A percentile compares a stretch with the other conserved stretches of the same genome.
These are phyloP conservation scores for Cerceris rybyensis DNA, from an alignment of 2,888 invertebrate genomes.

Conservation along the genomic window DNA sequence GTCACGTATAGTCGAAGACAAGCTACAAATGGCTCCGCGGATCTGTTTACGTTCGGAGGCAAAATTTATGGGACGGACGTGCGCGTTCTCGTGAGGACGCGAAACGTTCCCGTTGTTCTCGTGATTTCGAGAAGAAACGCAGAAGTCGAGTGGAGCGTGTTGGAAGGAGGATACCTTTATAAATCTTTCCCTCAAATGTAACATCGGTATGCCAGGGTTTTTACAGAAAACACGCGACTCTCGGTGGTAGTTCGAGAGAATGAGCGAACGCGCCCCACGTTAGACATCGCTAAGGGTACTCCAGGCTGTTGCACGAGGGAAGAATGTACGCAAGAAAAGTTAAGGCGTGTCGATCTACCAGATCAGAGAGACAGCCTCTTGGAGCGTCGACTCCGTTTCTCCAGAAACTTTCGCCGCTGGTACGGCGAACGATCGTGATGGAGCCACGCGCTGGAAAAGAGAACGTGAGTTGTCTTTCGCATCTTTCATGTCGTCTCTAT, in stretches of 20 bases:
- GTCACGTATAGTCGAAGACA: conserved; percentile 50
- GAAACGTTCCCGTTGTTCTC: conserved; percentile 36
- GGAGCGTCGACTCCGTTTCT: conserved; percentile 40
- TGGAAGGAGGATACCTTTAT: conserved; percentile 39
- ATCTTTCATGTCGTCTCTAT: too few species aligned
- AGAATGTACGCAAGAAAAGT: conserved; percentile 62
- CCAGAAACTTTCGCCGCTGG: conserved; percentile 55
- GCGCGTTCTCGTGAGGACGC: conserved; percentile 42
- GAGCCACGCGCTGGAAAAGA: conserved; percentile 5
- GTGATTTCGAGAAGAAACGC: conserved; percentile 55
- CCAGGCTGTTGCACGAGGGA: conserved; percentile 47
- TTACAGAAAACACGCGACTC: conserved; percentile 50
- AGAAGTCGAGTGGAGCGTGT: neutral
- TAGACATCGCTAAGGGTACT: conserved; percentile 27
- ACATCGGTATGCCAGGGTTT: conserved; percentile 46
- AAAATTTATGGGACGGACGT: conserved; percentile 60
- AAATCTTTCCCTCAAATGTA: conserved; percentile 50
- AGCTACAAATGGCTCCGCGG: conserved; percentile 55
- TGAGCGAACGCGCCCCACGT: conserved; percentile 34
- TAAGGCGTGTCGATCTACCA: conserved; percentile 55
- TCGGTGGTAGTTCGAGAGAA: conserved; percentile 35
- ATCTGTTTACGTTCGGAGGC: conserved; percentile 55
- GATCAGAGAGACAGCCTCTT: conserved; percentile 21
- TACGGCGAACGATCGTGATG: conserved; percentile 6
- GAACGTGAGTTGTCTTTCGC: neutral